Conservation (phyloP, 2,113 vertebrate species). For the Pyrgilauda ruficollis region DNA sequence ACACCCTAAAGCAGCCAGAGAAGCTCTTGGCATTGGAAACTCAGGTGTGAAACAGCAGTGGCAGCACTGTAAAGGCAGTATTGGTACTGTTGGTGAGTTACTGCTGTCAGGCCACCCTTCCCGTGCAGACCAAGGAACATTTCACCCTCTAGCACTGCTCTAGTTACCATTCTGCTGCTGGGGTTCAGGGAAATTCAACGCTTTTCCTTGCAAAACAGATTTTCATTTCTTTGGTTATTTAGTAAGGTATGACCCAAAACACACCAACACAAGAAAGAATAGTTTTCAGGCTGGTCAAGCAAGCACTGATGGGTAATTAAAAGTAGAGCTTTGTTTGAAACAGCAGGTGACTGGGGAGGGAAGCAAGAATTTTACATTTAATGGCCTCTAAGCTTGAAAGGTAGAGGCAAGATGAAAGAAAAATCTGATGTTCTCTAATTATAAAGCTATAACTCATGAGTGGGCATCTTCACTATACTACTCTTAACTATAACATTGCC, state of each 20-base stretch:
- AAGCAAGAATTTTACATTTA: background rate
- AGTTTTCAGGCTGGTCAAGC: background rate
- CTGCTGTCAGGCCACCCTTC: background rate
- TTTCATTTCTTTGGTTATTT: background rate
- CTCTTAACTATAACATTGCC: background rate
- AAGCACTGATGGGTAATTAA: background rate
- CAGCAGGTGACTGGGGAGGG: background rate
- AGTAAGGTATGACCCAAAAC: background rate
- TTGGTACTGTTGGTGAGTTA: rapidly evolving
- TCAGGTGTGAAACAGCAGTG: background rate
- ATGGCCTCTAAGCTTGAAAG: background rate
- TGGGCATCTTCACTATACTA: background rate
- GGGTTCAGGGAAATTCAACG: rapidly evolving
- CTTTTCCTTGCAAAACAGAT: background rate
- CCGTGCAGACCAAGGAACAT: rapidly evolving
- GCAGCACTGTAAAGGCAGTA: background rate
- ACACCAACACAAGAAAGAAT: background rate
- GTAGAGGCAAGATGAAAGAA: background rate
- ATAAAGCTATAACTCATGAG: background rate
- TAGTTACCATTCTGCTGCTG: rapidly evolving
- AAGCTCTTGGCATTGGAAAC: background rate
- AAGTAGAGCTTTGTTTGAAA: background rate
- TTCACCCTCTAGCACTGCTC: background rate
- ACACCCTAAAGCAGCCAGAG: background rate
- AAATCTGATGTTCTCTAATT: background rate